These are phyloP conservation scores for Anableps anableps DNA, from an alignment of 2,797 vertebrate genomes.

Conservation along the genomic window DNA sequence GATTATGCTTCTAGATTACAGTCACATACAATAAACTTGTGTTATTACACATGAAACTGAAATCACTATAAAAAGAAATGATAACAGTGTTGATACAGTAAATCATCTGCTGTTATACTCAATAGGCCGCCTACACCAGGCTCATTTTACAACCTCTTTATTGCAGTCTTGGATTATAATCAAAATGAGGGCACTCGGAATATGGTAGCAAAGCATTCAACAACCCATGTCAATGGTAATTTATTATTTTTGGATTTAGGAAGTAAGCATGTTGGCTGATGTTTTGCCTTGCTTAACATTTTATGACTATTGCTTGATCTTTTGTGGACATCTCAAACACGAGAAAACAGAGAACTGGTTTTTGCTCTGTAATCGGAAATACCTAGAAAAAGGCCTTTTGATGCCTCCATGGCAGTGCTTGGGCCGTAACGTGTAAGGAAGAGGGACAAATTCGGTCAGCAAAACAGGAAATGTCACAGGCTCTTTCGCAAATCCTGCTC, in stretches of 20 bases:
- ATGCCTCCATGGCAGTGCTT: slow-evolving; percentile 16
- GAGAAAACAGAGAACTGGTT: slow-evolving; percentile 60
- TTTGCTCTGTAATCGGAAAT: slow-evolving; percentile 49
- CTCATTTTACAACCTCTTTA: slow-evolving; percentile 39
- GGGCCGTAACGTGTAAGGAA: slow-evolving; percentile 29
- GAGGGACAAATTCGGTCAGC: slow-evolving; percentile 28
- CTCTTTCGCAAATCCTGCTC: slow-evolving; percentile 25
- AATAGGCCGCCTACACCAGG: neutral
- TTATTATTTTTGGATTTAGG: slow-evolving; percentile 40
- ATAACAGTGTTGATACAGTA: slow-evolving; percentile 5
- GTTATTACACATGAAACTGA: slow-evolving; percentile 29
- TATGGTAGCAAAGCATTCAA: slow-evolving; percentile 9
- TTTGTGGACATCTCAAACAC: slow-evolving; percentile 66
- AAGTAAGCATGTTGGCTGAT: slow-evolving; percentile 45
- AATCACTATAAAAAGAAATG: slow-evolving; percentile 6
- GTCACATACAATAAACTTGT: slow-evolving; percentile 3
- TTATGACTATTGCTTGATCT: slow-evolving; percentile 49
- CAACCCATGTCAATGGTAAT: slow-evolving; percentile 23
- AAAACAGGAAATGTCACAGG: slow-evolving; percentile 47
- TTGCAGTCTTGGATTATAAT: slow-evolving; percentile 12
- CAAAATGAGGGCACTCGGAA: slow-evolving; percentile 19
- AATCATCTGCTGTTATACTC: neutral
- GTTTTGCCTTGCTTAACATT: slow-evolving; percentile 53
- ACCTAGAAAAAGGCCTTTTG: slow-evolving; percentile 42
- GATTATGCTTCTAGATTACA: neutral